phyloP scores from a whole-genome alignment of 1,140 invertebrate genomes.

The Dinothrombium tinctorium region DNA sequence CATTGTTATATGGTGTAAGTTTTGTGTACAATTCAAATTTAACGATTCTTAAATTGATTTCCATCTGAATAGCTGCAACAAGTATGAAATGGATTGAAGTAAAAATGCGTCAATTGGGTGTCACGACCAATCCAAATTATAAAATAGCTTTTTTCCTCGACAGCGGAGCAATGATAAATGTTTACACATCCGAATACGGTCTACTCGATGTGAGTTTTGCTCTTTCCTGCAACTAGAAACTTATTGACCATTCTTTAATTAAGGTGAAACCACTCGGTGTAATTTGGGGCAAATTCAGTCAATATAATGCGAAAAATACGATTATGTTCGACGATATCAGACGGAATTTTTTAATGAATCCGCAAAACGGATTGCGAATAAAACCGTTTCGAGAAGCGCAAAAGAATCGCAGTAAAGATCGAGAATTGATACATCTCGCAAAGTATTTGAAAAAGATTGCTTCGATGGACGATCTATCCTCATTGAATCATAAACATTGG shows the following conservation, averaged over 20 bases:
- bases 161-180: conserved; percentile 76
- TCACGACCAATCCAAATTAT: conserved; percentile 52
- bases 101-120: conserved; percentile 81
- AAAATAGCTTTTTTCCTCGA: conserved; percentile 83
- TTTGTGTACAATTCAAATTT: not conserved
- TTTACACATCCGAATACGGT: conserved; percentile 68
- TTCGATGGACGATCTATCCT: conserved; percentile 46
- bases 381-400: conserved; percentile 71
- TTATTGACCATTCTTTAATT: conserved; percentile 14
- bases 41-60: not conserved
- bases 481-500: conserved; percentile 72
- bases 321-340: conserved; percentile 98
- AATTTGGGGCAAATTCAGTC: conserved; percentile 82
- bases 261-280: conserved; percentile 84
- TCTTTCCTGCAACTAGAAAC: too few species aligned
- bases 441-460: conserved; percentile 53
- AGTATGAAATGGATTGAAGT: conserved; percentile 96
- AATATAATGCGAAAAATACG: conserved; percentile 69
- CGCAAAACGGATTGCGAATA: conserved; percentile 68
- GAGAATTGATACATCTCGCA: conserved; percentile 53
- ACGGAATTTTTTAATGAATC: conserved; percentile 94
- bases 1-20: conserved; percentile 32
- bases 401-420: conserved; percentile 54
- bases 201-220: conserved; percentile 44
- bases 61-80: conserved; percentile 67